Conservation (phyloP, 1,140 invertebrate genomes). For the Drosophila littoralis region DNA sequence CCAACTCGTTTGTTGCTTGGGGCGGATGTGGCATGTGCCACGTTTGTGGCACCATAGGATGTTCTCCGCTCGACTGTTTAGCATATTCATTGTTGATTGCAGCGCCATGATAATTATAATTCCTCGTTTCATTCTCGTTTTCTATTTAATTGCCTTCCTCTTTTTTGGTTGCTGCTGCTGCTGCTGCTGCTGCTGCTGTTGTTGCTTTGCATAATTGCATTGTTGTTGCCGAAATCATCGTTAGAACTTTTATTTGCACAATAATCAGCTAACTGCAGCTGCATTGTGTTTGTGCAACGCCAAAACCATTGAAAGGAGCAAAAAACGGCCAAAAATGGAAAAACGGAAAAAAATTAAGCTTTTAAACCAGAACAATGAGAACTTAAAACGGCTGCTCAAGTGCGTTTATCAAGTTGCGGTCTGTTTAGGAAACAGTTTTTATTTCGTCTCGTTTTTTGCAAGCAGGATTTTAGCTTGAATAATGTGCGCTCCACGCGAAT, state of each 20-base stretch:
- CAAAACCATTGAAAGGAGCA: conserved; percentile 23
- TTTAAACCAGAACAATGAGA: conserved; percentile 50
- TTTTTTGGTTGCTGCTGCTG: conserved; percentile 20
- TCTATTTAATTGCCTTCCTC: conserved; percentile 64
- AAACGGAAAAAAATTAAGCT: conserved; percentile 6
- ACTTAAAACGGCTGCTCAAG: conserved; percentile 26
- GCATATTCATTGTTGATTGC: conserved; percentile 71
- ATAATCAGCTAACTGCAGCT: conserved; percentile 59
- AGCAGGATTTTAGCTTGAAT: conserved; percentile 9
- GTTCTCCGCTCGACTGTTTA: conserved; percentile 62
- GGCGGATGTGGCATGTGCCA: conserved; percentile 55
- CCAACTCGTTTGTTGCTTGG: conserved; percentile 17
- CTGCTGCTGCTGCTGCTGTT: conserved; percentile 17
- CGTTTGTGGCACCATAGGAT: conserved; percentile 46
- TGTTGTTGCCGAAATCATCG: conserved; percentile 73
- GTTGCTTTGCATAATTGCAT: conserved; percentile 62
- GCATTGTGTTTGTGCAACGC: conserved; percentile 52
- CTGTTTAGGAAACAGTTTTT: conserved; percentile 46
- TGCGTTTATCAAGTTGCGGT: conserved; percentile 67
- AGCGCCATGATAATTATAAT: conserved; percentile 63
- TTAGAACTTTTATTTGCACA: conserved; percentile 81
- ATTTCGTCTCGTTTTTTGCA: neutral
- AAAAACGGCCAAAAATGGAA: conserved; percentile 2
- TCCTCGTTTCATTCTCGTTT: conserved; percentile 35
- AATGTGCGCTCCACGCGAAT: conserved; percentile 12